phyloP scores from a whole-genome alignment of 2,113 vertebrate species.

The Scomber scombrus region DNA sequence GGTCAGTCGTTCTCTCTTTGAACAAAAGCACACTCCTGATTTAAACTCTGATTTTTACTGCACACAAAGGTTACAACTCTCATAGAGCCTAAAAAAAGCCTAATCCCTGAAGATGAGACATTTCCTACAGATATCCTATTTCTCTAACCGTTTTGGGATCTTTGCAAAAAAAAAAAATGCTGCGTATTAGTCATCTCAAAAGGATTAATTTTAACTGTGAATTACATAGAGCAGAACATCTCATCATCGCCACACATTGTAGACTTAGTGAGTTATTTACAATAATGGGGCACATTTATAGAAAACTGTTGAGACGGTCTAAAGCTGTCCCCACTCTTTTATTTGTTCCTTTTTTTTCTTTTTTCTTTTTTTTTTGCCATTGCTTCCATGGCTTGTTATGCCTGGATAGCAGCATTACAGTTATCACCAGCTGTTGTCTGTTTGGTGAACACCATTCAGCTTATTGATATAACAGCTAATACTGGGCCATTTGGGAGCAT shows the following conservation, averaged over 20 bases:
- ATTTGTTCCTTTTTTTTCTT: not conserved
- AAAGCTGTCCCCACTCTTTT: constrained; percentile 35
- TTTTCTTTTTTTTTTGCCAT: not conserved
- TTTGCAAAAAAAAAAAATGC: constrained; percentile 44
- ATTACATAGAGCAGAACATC: constrained; percentile 59
- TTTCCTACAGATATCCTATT: constrained; percentile 19
- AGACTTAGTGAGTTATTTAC: constrained; percentile 52
- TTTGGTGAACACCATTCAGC: constrained; percentile 60
- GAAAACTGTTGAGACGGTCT: constrained; percentile 42
- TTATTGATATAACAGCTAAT: constrained; percentile 66
- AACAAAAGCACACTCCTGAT: constrained; percentile 8
- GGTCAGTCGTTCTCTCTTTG: constrained; percentile 21
- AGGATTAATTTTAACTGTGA: constrained; percentile 70
- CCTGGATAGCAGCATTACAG: constrained; percentile 49
- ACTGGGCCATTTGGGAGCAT: constrained; percentile 68
- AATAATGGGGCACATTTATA: constrained; percentile 13
- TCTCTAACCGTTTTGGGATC: constrained; percentile 45
- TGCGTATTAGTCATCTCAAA: constrained; percentile 68
- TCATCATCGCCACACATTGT: constrained; percentile 45
- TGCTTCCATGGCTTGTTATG: constrained; percentile 35
- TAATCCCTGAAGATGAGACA: constrained; percentile 50
- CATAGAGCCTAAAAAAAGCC: not conserved
- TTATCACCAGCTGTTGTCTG: constrained; percentile 72
- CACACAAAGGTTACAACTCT: constrained; percentile 1
- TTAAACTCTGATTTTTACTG: constrained; percentile 12